Evolutionary conservation across 2,888 invertebrate species (phyloP).

Genomic region (Rhagonycha fulva): DNA sequence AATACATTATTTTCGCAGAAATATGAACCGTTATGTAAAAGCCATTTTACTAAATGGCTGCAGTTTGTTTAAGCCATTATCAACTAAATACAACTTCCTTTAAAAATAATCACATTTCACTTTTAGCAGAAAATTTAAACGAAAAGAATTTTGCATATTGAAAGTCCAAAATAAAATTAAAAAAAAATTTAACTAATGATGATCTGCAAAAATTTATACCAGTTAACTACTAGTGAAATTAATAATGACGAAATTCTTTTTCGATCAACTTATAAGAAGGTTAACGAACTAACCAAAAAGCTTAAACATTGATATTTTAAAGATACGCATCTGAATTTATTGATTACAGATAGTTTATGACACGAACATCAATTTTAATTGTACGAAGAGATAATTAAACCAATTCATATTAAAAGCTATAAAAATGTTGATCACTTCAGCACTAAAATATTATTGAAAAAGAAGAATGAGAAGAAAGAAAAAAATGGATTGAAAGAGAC

Average conservation of each 20-base stretch:
- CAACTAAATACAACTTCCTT: background rate
- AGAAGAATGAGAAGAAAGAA: background rate
- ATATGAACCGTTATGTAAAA: background rate
- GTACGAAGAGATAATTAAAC: background rate
- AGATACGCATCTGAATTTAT: constrained; percentile 16
- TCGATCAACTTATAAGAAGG: constrained; percentile 18
- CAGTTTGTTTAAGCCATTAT: background rate
- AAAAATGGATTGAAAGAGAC: background rate
- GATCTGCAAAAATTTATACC: constrained; percentile 1
- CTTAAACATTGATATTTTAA: constrained; percentile 14
- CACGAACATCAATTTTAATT: constrained; percentile 1
- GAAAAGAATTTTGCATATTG: background rate
- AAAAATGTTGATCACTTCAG: background rate
- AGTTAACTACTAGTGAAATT: constrained; percentile 10
- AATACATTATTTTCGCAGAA: background rate
- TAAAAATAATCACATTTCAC: background rate
- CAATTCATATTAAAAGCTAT: background rate
- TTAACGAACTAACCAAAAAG: constrained; percentile 18
- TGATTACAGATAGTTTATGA: constrained; percentile 8
- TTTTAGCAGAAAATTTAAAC: background rate
- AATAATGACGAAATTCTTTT: constrained; percentile 11
- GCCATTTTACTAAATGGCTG: background rate
- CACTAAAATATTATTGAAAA: background rate
- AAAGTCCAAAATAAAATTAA: background rate
- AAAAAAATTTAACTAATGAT: constrained; percentile 1